Conservation (phyloP, 1,140 invertebrate species). For the Bursaphelenchus mucronatus region DNA sequence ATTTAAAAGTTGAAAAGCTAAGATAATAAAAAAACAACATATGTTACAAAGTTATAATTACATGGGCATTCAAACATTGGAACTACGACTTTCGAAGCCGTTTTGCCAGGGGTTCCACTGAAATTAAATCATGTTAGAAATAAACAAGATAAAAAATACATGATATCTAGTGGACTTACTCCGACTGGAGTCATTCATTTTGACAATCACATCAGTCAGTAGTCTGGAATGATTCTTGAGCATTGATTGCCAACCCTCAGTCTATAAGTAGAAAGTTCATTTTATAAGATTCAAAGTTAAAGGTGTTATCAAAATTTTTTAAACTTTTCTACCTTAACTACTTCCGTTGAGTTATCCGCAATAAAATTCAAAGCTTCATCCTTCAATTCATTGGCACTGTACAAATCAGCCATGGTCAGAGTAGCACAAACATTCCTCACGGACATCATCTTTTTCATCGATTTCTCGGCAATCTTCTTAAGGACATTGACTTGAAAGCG, state of each 20-base stretch:
- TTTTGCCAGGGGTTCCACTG: slow-evolving; percentile 28
- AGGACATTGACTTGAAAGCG: slow-evolving; percentile 52
- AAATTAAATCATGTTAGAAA: neutral
- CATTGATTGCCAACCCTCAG: slow-evolving; percentile 43
- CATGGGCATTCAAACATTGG: neutral
- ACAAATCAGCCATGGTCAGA: slow-evolving; percentile 54
- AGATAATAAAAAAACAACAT: slow-evolving; percentile 4
- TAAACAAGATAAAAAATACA: slow-evolving; percentile 5
- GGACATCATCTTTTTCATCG: slow-evolving; percentile 19
- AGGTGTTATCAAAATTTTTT: slow-evolving; percentile 8
- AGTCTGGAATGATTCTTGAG: slow-evolving; percentile 34
- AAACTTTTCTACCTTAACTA: neutral
- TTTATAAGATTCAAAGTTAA: neutral
- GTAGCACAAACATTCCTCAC: slow-evolving; percentile 48
- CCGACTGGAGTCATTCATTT: slow-evolving; percentile 20
- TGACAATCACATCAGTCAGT: slow-evolving; percentile 42
- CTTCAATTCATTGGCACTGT: slow-evolving; percentile 53
- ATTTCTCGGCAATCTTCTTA: slow-evolving; percentile 56
- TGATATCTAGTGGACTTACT: neutral
- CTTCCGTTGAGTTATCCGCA: slow-evolving; percentile 34
- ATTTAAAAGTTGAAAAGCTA: neutral
- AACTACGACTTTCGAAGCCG: slow-evolving; percentile 24
- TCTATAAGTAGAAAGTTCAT: slow-evolving; percentile 32
- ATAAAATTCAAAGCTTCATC: slow-evolving; percentile 53
- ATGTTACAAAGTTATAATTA: neutral